Base-by-base conservation (phyloP, 2,113 vertebrate genomes). In the Corydoras sp. region DNA sequence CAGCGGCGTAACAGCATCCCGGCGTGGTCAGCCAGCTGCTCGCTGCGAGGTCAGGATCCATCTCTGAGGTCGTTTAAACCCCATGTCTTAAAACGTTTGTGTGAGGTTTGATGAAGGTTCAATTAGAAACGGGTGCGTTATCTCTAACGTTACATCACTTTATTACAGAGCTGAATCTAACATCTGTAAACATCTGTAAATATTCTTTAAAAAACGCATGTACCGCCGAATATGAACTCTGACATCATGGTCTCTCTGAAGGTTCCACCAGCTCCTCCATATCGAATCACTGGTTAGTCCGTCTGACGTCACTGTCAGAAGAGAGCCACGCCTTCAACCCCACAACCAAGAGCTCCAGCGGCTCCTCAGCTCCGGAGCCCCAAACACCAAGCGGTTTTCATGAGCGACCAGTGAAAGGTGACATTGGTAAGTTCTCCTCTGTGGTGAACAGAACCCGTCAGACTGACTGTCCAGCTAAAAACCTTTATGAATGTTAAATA, bases 1-100 rank as follows among this genome's bases (percentile, higher is more conserved):
- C 96, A 98, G 87, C 92, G 93, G 69, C 87, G 92, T 49, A 86
- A 91, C 65, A 86, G 90, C 71, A 91, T 92, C 74, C 94, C 93
- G 0, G 69, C 81, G 0, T 93, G 94, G 93, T 93, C 93, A 0
- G 93, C 92, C 43, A 87, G 91, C 78, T 91, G 88, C 78, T 91
- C 92, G 0, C 50, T 88, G 80, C 86, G 87, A 77, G 95, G 96
- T 97, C 60, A 73, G 87, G 79, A n/a, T 56, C 68, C 24, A 18
- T n/a, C 18, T 67, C 48, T n/a, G 50, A 9, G 7, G 5, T 24
- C n/a, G 53, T 4, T 5, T 3, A 54, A 54, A 3, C 3, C 9
- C 53, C 9, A 24, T 24, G 18, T 24, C 18, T 24, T 24, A 24
- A 24, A 24, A 24, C 18, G 18, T 24, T 24, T 24, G 18, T 24